A percentile compares a stretch with the other conserved stretches of the same genome.
These are phyloP conservation scores for Tinamus guttatus DNA, from an alignment of 2,113 vertebrate species.

Conservation along the genomic window DNA sequence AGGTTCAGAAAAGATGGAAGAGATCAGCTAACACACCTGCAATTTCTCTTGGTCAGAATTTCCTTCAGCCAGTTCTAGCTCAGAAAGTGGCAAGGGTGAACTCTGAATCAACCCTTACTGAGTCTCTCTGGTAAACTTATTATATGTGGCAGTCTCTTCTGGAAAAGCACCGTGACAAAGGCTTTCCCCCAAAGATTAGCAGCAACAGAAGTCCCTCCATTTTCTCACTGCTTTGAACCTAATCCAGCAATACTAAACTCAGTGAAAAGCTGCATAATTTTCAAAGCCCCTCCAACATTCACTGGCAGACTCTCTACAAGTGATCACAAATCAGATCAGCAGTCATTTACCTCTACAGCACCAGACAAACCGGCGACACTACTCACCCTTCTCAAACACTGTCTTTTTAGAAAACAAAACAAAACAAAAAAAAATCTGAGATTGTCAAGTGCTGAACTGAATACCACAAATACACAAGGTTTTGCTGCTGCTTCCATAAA, in stretches of 20 bases:
- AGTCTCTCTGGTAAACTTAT: constrained; percentile 31
- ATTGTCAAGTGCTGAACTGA: neutral
- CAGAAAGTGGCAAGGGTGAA: constrained; percentile 15
- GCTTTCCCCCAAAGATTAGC: neutral
- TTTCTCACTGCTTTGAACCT: neutral
- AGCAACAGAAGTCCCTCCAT: neutral
- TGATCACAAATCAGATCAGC: neutral
- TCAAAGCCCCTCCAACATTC: neutral
- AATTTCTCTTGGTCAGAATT: constrained; percentile 8
- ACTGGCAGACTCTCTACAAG: neutral
- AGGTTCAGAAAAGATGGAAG: constrained; percentile 2
- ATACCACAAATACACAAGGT: neutral
- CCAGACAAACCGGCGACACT: neutral
- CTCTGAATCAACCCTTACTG: neutral
- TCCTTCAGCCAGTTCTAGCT: constrained; percentile 33
- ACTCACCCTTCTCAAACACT: neutral
- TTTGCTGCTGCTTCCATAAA: neutral
- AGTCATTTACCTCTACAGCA: neutral
- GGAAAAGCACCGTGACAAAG: neutral
- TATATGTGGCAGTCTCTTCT: neutral
- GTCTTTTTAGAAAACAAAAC: neutral
- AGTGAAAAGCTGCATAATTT: neutral
- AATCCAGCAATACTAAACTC: neutral
- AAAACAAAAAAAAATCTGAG: neutral
- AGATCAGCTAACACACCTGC: constrained; percentile 26